Evolutionary conservation across 1,140 invertebrate genomes (phyloP), one percentile per base, ranked within the genome.

Genomic region (Sycophila sp.): DNA sequence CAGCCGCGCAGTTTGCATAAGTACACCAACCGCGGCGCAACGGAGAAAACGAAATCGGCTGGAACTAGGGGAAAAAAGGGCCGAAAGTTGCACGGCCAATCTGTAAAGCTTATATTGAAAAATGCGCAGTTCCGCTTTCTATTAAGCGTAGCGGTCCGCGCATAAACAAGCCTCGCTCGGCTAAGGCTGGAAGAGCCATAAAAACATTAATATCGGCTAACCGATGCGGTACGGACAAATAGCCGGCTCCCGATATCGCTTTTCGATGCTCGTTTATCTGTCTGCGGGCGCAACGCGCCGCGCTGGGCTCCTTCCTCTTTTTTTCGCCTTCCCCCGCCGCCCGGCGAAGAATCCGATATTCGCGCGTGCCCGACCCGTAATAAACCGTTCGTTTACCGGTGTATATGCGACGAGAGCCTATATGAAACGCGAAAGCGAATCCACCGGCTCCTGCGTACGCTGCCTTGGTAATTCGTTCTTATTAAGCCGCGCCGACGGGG

Each of bases 391-490:
- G 38, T 26, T 66, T 56, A 66, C 22, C 7, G 8, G 17, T 24
- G 15, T 32, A 24, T n/a, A 24, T 11, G 30, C 26, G 36, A 13
- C 4, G 13, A 7, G 34, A n/a, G 5, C 24, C 11, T 6, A 47
- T 28, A 60, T 45, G 38, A 60, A 45, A 26, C 38, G 13, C 10
- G 32, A 17, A 22, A 47, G 42, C 55, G 32, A 26, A 59, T 59
- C 26, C 56, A 24, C 56, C 11, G 19, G 15, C 15, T 34, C 2
- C 28, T 13, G 42, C 22, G 28, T 15, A 34, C 17, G 28, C 30
- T 19, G 34, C 28, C 7, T 5, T 17, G 53, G 53, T 67, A 67
- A 67, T 67, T 67, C 64, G 38, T 47, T 67, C 51, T 67, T 67
- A 67, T 67, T 67, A 67, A 26, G 42, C 4, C 19, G 19, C 4